Base-by-base conservation (phyloP, 2,888 invertebrate species). In the Seira musarum region DNA sequence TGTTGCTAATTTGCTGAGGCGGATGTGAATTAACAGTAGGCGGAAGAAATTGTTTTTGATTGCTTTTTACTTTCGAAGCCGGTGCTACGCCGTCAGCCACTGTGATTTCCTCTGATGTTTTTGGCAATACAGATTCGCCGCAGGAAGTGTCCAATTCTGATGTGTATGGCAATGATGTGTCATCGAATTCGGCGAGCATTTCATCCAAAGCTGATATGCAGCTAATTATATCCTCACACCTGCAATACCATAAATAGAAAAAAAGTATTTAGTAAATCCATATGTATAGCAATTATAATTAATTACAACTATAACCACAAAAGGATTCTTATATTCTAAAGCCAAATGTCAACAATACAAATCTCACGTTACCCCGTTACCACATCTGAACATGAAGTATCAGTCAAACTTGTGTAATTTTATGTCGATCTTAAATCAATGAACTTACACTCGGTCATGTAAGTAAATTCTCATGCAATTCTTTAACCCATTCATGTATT, bases 201-300 rank as follows among this genome's bases (percentile, higher is more conserved):
- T 86, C 86, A 73, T 87, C 87, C 83, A 87, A 74, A 8, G 84
- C 86, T n/a, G 85, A 85, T 63, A 87, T 85, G 60, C 86, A 85
- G 67, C 84, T 87, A 79, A 85, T 81, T 64, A 86, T 85, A 70
- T 87, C 87, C 69, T 87, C 87, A 75, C 84, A 83, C 83, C 87
- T 87, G 84, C n/a, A 83, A 83, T 40, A 13, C 13, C 6, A 40
- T 13, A 40, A 40, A 40, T 30, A 13, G 17, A 67, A 67, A 64
- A 64, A 13, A 24, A 22, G 5, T 60, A 60, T 6, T 6, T 21
- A 60, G 21, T 60, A 8, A 19, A n/a, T 19, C 15, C 15, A 46
- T 13, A 10, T 13, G 10, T 46, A 13, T 46, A 46, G 10, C 15
- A 46, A 10, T 46, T 46, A 46, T 15, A 46, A 46, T n/a, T n/a